Conservation (phyloP, 1,140 invertebrate species). For the Matsumurasca onukii region DNA sequence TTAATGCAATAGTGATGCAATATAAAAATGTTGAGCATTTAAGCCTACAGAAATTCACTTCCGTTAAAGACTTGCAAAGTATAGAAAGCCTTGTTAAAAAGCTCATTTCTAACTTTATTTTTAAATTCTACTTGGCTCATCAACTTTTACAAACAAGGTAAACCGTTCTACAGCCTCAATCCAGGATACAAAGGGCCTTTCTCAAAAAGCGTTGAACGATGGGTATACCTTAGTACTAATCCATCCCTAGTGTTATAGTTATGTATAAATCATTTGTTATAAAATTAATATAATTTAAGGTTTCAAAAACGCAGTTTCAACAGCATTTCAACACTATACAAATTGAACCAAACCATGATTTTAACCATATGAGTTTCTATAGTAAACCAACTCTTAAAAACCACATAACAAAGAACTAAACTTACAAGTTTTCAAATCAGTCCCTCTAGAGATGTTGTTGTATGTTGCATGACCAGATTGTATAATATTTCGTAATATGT, state of each 20-base stretch:
- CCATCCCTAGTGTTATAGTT: background rate
- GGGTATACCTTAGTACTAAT: too few species aligned
- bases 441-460: background rate
- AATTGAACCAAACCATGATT: background rate
- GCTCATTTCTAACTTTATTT: too few species aligned
- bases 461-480: background rate
- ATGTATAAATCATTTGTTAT: background rate
- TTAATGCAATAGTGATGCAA: too few species aligned
- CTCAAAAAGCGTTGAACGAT: too few species aligned
- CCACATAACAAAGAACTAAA: background rate
- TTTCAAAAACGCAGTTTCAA: background rate
- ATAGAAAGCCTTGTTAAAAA: too few species aligned
- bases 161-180: too few species aligned
- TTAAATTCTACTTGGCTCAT: too few species aligned
- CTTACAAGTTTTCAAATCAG: background rate
- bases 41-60: too few species aligned
- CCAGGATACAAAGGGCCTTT: too few species aligned
- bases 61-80: too few species aligned
- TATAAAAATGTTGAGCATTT: too few species aligned
- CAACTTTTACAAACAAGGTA: too few species aligned
- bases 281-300: background rate
- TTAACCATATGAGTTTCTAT: background rate
- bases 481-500: background rate
- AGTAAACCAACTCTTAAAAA: background rate
- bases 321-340: background rate